Evolutionary conservation across 1,140 invertebrate species (phyloP).

Genomic region (Anthonomus grandis): DNA sequence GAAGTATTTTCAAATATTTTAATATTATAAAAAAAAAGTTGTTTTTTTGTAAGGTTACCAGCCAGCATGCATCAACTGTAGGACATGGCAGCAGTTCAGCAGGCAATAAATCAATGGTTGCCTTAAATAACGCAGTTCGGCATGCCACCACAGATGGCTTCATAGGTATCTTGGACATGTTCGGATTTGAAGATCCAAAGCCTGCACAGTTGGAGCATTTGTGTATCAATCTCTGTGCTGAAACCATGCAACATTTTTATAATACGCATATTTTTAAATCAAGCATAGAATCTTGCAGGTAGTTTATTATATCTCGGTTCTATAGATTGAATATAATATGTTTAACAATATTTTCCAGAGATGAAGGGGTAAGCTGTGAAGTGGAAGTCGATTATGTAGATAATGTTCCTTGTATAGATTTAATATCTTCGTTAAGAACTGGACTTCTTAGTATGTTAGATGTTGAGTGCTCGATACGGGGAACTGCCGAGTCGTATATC

Average conservation of each 20-base stretch:
- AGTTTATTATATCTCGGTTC: background rate
- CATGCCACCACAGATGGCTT: slow-evolving; percentile 94
- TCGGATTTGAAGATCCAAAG: slow-evolving; percentile 90
- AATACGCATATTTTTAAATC: slow-evolving; percentile 96
- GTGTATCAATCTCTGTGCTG: slow-evolving; percentile 92
- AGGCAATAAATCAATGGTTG: slow-evolving; percentile 87
- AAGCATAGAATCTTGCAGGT: slow-evolving; percentile 80
- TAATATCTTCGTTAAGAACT: slow-evolving; percentile 88
- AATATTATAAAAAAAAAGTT: background rate
- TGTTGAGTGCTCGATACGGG: slow-evolving; percentile 85
- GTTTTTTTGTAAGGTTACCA: slow-evolving; percentile 43
- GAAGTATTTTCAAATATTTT: background rate
- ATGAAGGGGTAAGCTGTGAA: slow-evolving; percentile 89
- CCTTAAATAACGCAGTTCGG: slow-evolving; percentile 84
- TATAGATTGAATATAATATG: background rate
- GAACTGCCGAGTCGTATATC: slow-evolving; percentile 84
- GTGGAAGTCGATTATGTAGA: slow-evolving; percentile 92
- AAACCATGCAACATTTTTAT: slow-evolving; percentile 97
- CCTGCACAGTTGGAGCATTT: slow-evolving; percentile 88
- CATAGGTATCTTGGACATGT: slow-evolving; percentile 94
- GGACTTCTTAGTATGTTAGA: slow-evolving; percentile 89
- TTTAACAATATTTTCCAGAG: slow-evolving; percentile 50
- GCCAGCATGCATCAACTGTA: slow-evolving; percentile 83
- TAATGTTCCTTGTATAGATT: slow-evolving; percentile 93
- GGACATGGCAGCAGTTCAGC: slow-evolving; percentile 58